Percentiles rank a stretch among this genome's conserved stretches.
phyloP scores from a whole-genome alignment of 2,113 vertebrate species.

The Podocnemis expansa region DNA sequence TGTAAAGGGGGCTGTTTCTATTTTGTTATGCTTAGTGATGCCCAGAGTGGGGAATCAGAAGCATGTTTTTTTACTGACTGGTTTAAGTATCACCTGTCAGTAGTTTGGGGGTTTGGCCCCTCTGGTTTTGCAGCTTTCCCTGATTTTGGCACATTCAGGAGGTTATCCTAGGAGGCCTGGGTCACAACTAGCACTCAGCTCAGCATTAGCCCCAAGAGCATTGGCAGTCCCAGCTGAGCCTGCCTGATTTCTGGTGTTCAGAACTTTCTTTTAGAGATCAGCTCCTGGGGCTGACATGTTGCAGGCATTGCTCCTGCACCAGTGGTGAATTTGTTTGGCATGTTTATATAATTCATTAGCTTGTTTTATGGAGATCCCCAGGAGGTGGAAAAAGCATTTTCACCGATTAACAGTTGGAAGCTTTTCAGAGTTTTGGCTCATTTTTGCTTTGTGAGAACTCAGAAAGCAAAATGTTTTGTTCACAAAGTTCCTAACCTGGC shows the following conservation, averaged over 20 bases:
- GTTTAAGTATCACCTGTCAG: too few relatives aligned
- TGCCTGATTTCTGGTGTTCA: neutral
- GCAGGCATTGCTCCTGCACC: accelerated
- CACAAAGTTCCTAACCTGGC: too few relatives aligned
- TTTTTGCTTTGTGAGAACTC: neutral
- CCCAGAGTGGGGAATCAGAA: too few relatives aligned
- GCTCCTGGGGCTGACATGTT: neutral
- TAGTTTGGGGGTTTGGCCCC: too few relatives aligned
- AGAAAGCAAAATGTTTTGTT: neutral
- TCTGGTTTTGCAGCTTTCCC: too few relatives aligned
- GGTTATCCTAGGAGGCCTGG: too few relatives aligned
- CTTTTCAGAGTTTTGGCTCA: neutral
- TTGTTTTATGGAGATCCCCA: accelerated
- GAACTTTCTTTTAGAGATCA: accelerated
- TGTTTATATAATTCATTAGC: accelerated
- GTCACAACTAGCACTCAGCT: neutral
- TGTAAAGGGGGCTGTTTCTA: too few relatives aligned
- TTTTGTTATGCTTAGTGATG: too few relatives aligned
- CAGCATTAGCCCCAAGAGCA: accelerated
- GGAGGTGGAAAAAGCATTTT: neutral
- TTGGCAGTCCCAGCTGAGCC: accelerated
- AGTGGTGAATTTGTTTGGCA: neutral
- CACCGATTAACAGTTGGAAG: neutral
- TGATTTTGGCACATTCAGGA: too few relatives aligned
- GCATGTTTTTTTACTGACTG: too few relatives aligned